Conservation (phyloP, 2,797 vertebrate species). For the Eupleurogrammus muticus region DNA sequence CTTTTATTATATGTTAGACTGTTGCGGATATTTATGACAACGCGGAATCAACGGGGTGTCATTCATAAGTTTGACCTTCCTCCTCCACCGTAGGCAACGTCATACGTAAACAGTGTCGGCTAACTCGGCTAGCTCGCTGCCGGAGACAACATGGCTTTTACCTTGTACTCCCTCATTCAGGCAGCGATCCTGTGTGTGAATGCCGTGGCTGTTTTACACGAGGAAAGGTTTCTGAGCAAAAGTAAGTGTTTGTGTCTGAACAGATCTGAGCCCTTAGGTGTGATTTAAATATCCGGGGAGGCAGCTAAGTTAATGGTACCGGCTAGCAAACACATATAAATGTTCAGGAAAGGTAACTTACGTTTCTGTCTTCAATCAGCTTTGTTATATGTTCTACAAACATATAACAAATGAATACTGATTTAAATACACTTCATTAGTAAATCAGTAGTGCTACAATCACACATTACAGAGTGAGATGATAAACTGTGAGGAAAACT, state of each 20-base stretch:
- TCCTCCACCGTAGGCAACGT: slow-evolving; percentile 66
- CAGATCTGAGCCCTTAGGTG: rapidly evolving
- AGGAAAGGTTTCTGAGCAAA: slow-evolving; percentile 93
- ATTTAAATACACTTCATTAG: background rate
- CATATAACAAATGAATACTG: too few relatives aligned
- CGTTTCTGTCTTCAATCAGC: background rate
- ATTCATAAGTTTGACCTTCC: slow-evolving; percentile 21
- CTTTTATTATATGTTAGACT: too few relatives aligned
- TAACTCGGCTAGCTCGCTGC: background rate
- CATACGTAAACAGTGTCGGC: slow-evolving; percentile 60
- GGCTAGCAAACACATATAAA: background rate
- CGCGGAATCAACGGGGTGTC: background rate
- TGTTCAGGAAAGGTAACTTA: background rate
- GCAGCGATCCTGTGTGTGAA: slow-evolving; percentile 91
- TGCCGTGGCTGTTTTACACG: slow-evolving; percentile 92
- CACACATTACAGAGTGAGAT: background rate
- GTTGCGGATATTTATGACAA: background rate
- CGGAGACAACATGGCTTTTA: slow-evolving; percentile 87
- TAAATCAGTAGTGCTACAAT: background rate
- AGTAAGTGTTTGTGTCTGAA: slow-evolving; percentile 79
- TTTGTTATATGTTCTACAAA: too few relatives aligned
- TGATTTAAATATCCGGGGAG: background rate
- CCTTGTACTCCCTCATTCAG: slow-evolving; percentile 91
- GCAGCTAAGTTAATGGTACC: slow-evolving; percentile 24
- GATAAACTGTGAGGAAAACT: background rate